These are phyloP conservation scores for Harpalus rubripes DNA, from an alignment of 2,888 invertebrate genomes.

Conservation along the genomic window DNA sequence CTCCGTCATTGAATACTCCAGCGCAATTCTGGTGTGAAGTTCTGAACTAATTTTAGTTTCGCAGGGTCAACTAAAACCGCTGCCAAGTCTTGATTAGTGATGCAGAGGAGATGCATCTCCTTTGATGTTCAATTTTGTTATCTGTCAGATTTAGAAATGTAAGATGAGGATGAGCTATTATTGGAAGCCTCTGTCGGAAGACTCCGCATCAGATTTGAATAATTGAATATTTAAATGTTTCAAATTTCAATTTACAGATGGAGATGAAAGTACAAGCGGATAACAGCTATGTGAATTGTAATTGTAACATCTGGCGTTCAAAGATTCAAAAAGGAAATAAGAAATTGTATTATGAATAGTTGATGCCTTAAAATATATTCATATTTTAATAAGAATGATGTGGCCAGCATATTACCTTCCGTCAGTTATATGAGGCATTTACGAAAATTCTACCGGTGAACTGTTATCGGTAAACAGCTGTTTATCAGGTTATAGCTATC, in stretches of 20 bases:
- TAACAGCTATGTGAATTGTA: neutral
- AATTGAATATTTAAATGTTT: slow-evolving; percentile 44
- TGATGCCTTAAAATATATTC: no score
- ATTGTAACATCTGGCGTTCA: neutral
- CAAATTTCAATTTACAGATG: slow-evolving; percentile 16
- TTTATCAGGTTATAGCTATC: no score
- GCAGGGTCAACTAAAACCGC: slow-evolving; percentile 22
- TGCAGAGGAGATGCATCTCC: slow-evolving; percentile 26
- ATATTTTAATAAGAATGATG: no score
- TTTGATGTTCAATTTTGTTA: slow-evolving; percentile 55
- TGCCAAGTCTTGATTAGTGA: slow-evolving; percentile 48
- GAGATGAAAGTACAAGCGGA: slow-evolving; percentile 20
- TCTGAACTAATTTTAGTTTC: slow-evolving; percentile 24
- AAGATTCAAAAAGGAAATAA: neutral
- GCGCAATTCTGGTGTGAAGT: slow-evolving; percentile 21
- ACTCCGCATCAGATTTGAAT: slow-evolving; percentile 27
- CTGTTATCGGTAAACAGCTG: no score
- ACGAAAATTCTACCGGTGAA: no score
- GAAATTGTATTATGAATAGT: neutral
- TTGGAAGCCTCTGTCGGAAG: slow-evolving; percentile 30
- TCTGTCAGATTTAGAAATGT: slow-evolving; percentile 52
- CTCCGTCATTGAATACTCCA: neutral
- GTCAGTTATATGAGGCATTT: no score
- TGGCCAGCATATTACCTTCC: no score
- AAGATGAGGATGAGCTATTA: slow-evolving; percentile 35